phyloP scores from a whole-genome alignment of 2,888 invertebrate species.

The Drosophila mercatorum region DNA sequence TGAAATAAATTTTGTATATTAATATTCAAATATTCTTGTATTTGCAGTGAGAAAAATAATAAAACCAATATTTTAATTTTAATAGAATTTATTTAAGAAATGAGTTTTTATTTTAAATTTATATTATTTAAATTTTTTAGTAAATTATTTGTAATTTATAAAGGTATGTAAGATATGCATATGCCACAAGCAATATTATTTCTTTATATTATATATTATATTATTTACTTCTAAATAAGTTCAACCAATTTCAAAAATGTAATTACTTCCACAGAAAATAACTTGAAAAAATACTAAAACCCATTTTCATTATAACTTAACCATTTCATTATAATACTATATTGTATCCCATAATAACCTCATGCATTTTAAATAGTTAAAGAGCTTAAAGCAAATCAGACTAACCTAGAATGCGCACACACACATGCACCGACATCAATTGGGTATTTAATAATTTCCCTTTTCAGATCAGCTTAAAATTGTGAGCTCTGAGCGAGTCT shows the following conservation, averaged over 20 bases:
- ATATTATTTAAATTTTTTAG: no score
- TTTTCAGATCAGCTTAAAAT: constrained; percentile 3
- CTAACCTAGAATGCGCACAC: background rate
- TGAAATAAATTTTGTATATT: no score
- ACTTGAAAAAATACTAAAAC: background rate
- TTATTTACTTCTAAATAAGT: no score
- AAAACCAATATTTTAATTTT: no score
- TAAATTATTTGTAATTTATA: no score
- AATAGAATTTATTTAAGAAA: no score
- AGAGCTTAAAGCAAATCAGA: background rate
- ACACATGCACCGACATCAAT: background rate
- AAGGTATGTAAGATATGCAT: no score
- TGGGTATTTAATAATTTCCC: background rate
- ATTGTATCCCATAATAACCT: background rate
- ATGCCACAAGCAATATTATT: no score
- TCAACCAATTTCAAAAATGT: background rate
- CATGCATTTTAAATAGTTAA: background rate
- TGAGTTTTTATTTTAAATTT: no score
- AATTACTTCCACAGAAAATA: background rate
- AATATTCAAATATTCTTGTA: no score
- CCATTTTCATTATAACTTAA: background rate
- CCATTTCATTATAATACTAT: background rate
- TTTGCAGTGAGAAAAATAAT: no score
- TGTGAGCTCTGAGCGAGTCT: background rate
- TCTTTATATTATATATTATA: no score